Evolutionary conservation across 2,797 vertebrate genomes (phyloP), one percentile per base, ranked within the genome.

Genomic region (Sebastes cheni): DNA sequence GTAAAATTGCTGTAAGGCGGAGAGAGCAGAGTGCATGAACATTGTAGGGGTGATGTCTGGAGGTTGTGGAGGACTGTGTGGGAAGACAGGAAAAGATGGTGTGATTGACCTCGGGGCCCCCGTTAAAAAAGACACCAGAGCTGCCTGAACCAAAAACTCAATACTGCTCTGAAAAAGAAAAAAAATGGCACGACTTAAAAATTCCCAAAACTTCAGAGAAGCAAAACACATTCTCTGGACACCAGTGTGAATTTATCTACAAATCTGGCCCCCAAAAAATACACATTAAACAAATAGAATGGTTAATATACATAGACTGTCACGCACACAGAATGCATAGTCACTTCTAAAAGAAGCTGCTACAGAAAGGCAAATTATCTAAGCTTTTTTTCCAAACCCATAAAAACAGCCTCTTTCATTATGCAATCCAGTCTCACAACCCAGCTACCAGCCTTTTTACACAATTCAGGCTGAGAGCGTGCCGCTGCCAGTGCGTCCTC

Each of bases 401-500:
- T 32, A 54, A 69, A 69, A 80, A 72, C 14, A 79, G 54, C 46
- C 5, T 6, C 54, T 68, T 60, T 55, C 70, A 83, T 82, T 72
- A 76, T 67, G 39, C 55, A 87, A 74, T 66, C 46, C 8, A 65
- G 14, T 3, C 69, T 66, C 69, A 62, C 39, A 69, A 86, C 70
- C 65, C 73, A 77, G 60, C 81, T 59, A 68, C 75, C 66, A 80
- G 81, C 39, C 54, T 55, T 60, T 56, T 60, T 46, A 59, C 46
- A 69, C 66, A 60, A 87, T 16, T 62, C 65, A 73, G 72, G 36
- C 68, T 77, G 39, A 50, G 55, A 65, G 56, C 6, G n/a, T 23
- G 20, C 23, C 22, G 42, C 67, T 70, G 66, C 72, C 56, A 77
- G 80, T 62, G 59, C 67, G 77, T 80, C 73, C 84, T 34, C 79